Evolutionary conservation across 2,797 vertebrate species (phyloP).

Genomic region (Sebastes steindachneri): DNA sequence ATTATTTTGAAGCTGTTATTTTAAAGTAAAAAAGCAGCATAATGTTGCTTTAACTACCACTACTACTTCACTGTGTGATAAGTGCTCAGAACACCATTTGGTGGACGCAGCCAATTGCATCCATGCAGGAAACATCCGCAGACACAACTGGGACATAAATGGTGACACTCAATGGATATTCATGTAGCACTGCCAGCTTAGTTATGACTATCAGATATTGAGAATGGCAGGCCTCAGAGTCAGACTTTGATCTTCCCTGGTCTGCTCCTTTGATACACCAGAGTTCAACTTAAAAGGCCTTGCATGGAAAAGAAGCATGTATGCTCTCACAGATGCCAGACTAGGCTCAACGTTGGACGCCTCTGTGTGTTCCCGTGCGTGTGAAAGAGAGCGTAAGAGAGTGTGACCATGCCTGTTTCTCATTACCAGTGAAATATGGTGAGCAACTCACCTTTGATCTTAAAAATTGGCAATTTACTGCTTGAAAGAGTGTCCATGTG

Average conservation of each 20-base stretch:
- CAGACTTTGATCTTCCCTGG: slow-evolving; percentile 68
- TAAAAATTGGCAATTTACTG: slow-evolving; percentile 55
- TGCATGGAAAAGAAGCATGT: slow-evolving; percentile 33
- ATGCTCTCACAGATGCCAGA: slow-evolving; percentile 21
- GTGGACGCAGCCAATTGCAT: neutral
- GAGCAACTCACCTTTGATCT: slow-evolving; percentile 65
- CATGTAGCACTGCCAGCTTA: slow-evolving; percentile 12
- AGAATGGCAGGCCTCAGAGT: slow-evolving; percentile 44
- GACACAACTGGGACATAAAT: slow-evolving; percentile 10
- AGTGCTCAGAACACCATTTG: neutral
- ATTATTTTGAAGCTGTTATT: neutral
- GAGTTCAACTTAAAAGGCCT: slow-evolving; percentile 51
- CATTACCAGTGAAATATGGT: slow-evolving; percentile 57
- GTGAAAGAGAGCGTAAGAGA: neutral
- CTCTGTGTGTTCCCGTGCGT: neutral
- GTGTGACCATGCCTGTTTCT: slow-evolving; percentile 60
- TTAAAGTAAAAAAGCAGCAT: neutral
- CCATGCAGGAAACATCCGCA: slow-evolving; percentile 2
- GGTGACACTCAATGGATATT: slow-evolving; percentile 35
- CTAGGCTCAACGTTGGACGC: slow-evolving; percentile 3
- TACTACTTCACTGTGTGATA: neutral
- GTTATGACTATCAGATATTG: slow-evolving; percentile 41
- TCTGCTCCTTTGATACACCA: slow-evolving; percentile 69
- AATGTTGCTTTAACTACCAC: neutral
- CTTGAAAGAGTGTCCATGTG: slow-evolving; percentile 23